Evolutionary conservation across 2,888 invertebrate species (phyloP).

Genomic region (Didymodactylos carnosus): DNA sequence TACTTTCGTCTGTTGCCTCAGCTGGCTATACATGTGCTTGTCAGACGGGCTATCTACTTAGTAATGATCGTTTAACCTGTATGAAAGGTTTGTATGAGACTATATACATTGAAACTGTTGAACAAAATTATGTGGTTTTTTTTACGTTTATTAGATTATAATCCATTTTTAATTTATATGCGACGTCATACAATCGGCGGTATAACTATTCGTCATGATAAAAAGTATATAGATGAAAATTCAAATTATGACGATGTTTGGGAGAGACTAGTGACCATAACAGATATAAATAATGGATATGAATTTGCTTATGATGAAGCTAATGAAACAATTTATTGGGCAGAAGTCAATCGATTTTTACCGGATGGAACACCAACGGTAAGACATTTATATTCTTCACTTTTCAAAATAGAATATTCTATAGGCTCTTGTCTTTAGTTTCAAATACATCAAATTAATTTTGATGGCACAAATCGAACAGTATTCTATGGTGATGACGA

Average conservation of each 20-base stretch:
- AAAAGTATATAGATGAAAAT: neutral
- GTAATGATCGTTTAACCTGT: neutral
- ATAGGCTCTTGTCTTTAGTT: neutral
- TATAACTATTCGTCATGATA: constrained; percentile 18
- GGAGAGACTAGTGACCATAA: constrained; percentile 28
- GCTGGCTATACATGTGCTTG: constrained; percentile 70
- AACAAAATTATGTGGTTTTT: neutral
- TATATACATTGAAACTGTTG: neutral
- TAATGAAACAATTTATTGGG: constrained; percentile 55
- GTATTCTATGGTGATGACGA: neutral
- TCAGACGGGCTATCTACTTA: constrained; percentile 48
- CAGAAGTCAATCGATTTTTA: constrained; percentile 12
- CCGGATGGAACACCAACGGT: neutral
- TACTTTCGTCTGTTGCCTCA: constrained; percentile 54
- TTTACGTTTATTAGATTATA: constrained; percentile 50
- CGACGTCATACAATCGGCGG: constrained; percentile 19
- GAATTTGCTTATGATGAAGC: constrained; percentile 77
- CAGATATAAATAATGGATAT: constrained; percentile 45
- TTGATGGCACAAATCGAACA: constrained; percentile 1
- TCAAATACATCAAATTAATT: constrained; percentile 4
- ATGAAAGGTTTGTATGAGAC: constrained; percentile 38
- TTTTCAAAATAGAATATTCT: neutral
- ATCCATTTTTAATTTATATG: constrained; percentile 37
- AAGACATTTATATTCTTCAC: neutral
- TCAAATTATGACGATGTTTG: constrained; percentile 2